These are phyloP conservation scores for Liopterus haemorrhoidalis DNA, from an alignment of 2,888 invertebrate genomes.

Conservation along the genomic window DNA sequence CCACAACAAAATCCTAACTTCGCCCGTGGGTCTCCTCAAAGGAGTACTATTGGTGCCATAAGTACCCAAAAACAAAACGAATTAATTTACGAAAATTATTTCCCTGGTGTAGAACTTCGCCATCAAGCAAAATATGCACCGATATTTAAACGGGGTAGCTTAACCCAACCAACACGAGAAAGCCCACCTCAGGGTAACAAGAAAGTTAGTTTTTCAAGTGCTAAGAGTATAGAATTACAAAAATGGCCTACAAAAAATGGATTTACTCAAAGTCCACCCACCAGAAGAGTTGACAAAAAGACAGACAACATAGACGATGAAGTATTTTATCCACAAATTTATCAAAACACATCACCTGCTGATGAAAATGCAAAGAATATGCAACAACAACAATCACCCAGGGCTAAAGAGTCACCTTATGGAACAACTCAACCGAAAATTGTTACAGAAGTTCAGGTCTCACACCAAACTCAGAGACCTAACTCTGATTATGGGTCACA, in stretches of 20 bases:
- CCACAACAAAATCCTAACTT: conserved; percentile 32
- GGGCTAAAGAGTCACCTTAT: neutral
- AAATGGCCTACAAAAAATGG: conserved; percentile 50
- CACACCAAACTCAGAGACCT: too few relatives aligned
- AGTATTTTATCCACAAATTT: conserved; percentile 41
- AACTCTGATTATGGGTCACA: neutral
- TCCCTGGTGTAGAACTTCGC: conserved; percentile 26
- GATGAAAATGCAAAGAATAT: conserved; percentile 11
- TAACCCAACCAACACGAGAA: conserved; percentile 38
- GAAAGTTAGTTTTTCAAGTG: conserved; percentile 50
- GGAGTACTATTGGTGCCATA: conserved; percentile 36
- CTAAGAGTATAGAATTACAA: conserved; percentile 31
- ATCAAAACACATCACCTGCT: conserved; percentile 21
- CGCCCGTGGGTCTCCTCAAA: conserved; percentile 33
- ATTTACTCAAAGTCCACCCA: conserved; percentile 42
- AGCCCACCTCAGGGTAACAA: conserved; percentile 44
- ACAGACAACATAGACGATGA: conserved; percentile 38
- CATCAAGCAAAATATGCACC: conserved; percentile 37
- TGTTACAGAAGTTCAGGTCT: too few relatives aligned
- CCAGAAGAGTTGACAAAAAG: conserved; percentile 37
- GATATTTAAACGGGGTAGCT: conserved; percentile 51
- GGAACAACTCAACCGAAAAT: neutral
- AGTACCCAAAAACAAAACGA: conserved; percentile 22
- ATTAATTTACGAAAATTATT: conserved; percentile 23
- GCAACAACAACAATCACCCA: conserved; percentile 5